Base-by-base conservation (phyloP, 2,797 vertebrate species). In the Discoglossus pictus region DNA sequence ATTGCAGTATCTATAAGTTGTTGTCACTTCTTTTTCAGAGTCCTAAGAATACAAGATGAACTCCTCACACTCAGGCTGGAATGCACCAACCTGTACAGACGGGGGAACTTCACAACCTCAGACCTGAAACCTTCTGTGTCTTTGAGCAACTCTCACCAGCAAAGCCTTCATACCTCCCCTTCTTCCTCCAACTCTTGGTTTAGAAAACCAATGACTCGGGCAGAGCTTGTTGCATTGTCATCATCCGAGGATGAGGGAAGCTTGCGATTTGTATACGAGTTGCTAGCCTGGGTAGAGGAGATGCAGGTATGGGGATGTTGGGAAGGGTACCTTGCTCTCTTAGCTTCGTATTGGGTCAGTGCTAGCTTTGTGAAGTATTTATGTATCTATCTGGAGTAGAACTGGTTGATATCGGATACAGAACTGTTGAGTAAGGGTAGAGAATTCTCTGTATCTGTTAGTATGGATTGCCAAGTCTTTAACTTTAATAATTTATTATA, bases 221-320 rank as follows among this genome's bases (percentile, higher is more conserved):
- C 89, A 0, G 95, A 98, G 79, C 89, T 98, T 76, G 92, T 99
- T 76, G 91, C 93, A 79, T 86, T 96, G 84, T 98, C 96, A 0
- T 97, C 95, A 7, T 97, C 96, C 0, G 96, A 98, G 78, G 97
- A 99, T 0, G 96, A 99, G 69, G 96, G 96, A 56, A 97, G 86
- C 79, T 90, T 99, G 60, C 90, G 96, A 77, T 99, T 98, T 31
- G 94, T 99, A 73, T 98, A 98, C 2, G 97, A 99, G 79, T 88
- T 99, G 73, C 92, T 99, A 4, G 93, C 97, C 62, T 99, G 96
- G 97, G 97, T 99, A 78, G 97, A 99, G 81, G 95, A 98, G 80
- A 94, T 94, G 6, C 97, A 98, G 92, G 96, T 97, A 61, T n/a
- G 85, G 53, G 1, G 50, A 43, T 48, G n/a, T n/a, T 59, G 8